These are phyloP conservation scores for Globia sparganii DNA, from an alignment of 2,888 invertebrate genomes.

Conservation along the genomic window DNA sequence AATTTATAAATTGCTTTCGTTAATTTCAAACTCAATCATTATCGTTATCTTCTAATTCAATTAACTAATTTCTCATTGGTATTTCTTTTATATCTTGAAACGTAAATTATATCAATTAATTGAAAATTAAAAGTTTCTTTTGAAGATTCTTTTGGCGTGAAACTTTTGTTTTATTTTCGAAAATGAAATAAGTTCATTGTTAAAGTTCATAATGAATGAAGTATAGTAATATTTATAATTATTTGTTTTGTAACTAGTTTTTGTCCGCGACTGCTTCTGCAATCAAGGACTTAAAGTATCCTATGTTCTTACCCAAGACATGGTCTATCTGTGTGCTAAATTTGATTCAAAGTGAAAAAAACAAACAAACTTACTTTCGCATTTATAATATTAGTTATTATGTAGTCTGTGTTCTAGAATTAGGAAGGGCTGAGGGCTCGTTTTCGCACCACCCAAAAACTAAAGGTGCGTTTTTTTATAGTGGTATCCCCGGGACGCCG, in stretches of 20 bases:
- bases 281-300: too few relatives aligned
- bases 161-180: constrained; percentile 35
- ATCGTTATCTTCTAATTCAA: constrained; percentile 38
- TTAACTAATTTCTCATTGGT: constrained; percentile 37
- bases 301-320: too few relatives aligned
- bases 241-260: too few relatives aligned
- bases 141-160: constrained; percentile 6
- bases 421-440: constrained; percentile 15
- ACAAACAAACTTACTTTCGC: too few relatives aligned
- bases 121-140: constrained; percentile 41
- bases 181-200: constrained; percentile 35
- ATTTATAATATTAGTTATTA: background rate
- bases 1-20: constrained; percentile 33
- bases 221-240: too few relatives aligned
- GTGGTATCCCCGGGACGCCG: constrained; percentile 75
- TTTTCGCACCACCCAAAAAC: constrained; percentile 73
- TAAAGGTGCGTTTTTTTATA: constrained; percentile 72
- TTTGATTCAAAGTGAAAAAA: too few relatives aligned
- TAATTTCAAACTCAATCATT: constrained; percentile 35
- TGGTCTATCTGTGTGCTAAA: too few relatives aligned
- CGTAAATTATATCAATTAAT: constrained; percentile 44
- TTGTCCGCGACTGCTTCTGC: too few relatives aligned
- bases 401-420: background rate
- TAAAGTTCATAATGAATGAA: constrained; percentile 22
- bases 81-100: constrained; percentile 34